These are phyloP conservation scores for Syngnathus typhle DNA, from an alignment of 2,113 vertebrate genomes.

Conservation along the genomic window DNA sequence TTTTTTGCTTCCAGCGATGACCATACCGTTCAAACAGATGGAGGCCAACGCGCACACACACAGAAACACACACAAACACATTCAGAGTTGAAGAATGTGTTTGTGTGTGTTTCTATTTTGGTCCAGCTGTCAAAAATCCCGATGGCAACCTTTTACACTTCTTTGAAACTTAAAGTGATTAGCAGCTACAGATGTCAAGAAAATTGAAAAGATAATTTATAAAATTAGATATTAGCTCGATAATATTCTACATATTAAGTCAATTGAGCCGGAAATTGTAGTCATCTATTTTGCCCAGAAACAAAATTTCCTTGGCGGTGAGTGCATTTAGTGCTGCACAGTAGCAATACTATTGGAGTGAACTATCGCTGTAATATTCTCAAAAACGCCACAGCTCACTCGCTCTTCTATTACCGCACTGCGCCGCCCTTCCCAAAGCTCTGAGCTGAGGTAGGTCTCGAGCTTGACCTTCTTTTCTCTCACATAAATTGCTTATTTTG, in stretches of 20 bases:
- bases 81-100: no score
- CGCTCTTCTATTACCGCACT: constrained; percentile 37
- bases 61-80: constrained; percentile 18
- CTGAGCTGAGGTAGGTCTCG: constrained; percentile 54
- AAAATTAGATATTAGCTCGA: no score
- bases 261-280: no score
- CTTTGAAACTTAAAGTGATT: no score
- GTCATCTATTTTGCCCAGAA: not conserved
- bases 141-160: no score
- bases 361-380: constrained; percentile 54
- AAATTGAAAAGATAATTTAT: no score
- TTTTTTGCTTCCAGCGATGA: constrained; percentile 43
- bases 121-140: no score
- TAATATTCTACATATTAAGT: no score
- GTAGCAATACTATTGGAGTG: constrained; percentile 18
- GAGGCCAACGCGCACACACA: constrained; percentile 5
- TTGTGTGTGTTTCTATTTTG: no score
- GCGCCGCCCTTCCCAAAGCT: constrained; percentile 37
- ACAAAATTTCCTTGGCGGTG: constrained; percentile 5
- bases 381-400: constrained; percentile 21
- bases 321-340: not conserved
- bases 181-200: no score
- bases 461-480: constrained; percentile 53
- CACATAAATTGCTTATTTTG: constrained; percentile 66
- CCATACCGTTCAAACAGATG: constrained; percentile 52